These are phyloP conservation scores for Oryzias woworae DNA, from an alignment of 2,113 vertebrate species.

Conservation along the genomic window DNA sequence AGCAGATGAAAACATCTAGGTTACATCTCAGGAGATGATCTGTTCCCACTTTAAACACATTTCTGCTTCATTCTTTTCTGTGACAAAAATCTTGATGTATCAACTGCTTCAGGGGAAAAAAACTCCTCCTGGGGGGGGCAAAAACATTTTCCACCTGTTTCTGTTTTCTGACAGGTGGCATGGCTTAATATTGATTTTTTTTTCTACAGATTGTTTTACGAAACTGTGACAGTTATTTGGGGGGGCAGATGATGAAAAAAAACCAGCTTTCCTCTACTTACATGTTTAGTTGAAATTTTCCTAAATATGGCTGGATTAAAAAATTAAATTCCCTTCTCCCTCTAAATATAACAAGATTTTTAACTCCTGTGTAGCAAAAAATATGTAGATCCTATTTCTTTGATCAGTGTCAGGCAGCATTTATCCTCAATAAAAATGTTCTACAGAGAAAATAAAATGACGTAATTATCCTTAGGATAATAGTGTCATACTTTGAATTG, in stretches of 20 bases:
- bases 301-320: too few relatives aligned
- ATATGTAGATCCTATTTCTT: too few relatives aligned
- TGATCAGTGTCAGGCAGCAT: too few relatives aligned
- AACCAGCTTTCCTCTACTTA: conserved; percentile 4
- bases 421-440: too few relatives aligned
- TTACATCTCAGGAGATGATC: conserved; percentile 56
- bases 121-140: conserved; percentile 13
- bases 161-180: not conserved
- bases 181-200: not conserved
- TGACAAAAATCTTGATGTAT: conserved; percentile 45
- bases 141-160: conserved; percentile 24
- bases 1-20: conserved; percentile 62
- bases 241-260: not conserved
- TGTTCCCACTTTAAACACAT: conserved; percentile 40
- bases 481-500: too few relatives aligned
- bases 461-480: too few relatives aligned
- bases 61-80: conserved; percentile 37
- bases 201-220: not conserved
- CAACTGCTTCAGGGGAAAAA: conserved; percentile 10
- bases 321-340: too few relatives aligned
- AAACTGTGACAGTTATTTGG: not conserved
- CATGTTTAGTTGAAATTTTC: too few relatives aligned
- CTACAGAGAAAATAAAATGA: too few relatives aligned
- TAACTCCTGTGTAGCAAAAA: too few relatives aligned
- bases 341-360: too few relatives aligned